A percentile compares a stretch with the other conserved stretches of the same genome.
Evolutionary conservation across 2,113 vertebrate species (phyloP).

Genomic region (Grammomys dolichurus): DNA sequence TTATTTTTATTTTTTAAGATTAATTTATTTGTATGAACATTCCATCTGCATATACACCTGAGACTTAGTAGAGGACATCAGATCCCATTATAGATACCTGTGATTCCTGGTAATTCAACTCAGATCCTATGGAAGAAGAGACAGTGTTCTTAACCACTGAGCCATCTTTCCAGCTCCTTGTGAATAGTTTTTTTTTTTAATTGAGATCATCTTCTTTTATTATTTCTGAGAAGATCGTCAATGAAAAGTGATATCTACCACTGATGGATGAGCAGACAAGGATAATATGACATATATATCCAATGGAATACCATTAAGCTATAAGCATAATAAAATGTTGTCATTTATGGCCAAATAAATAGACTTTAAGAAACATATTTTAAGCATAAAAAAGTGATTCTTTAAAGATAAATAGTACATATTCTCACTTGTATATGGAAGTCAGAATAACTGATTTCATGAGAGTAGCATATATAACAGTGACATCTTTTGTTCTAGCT

Average conservation of each 20-base stretch:
- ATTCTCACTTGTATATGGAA: background rate
- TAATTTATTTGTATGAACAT: background rate
- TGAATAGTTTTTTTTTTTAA: background rate
- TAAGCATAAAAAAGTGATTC: background rate
- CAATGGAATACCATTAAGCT: background rate
- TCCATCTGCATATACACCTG: too few relatives aligned
- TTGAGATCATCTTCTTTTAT: background rate
- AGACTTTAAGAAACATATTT: background rate
- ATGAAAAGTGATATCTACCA: background rate
- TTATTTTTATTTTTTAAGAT: background rate
- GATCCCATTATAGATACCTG: too few relatives aligned
- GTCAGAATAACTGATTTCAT: background rate
- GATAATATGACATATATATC: background rate
- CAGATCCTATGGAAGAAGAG: too few relatives aligned
- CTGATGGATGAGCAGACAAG: background rate
- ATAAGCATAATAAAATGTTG: background rate
- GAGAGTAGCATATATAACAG: background rate
- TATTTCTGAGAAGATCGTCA: background rate
- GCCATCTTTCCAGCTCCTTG: too few relatives aligned
- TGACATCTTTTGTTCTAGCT: background rate
- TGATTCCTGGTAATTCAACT: too few relatives aligned
- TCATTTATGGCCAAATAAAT: background rate
- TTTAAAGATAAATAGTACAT: background rate
- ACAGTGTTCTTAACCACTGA: too few relatives aligned
- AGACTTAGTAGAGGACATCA: too few relatives aligned